These are phyloP conservation scores for Tinamus major DNA, from an alignment of 2,797 vertebrate species.

Conservation along the genomic window DNA sequence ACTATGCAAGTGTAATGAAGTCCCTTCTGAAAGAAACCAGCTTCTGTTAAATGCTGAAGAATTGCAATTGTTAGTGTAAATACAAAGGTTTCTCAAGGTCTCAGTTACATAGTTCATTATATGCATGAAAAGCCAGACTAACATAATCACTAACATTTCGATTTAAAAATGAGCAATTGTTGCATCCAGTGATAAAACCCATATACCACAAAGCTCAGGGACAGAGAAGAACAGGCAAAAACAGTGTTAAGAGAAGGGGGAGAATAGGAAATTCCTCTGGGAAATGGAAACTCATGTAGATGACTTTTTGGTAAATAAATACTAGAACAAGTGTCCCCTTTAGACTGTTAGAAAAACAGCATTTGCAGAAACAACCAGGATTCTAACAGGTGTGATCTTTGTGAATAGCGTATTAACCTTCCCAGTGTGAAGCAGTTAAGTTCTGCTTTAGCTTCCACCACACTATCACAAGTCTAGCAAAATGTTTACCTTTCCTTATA, in stretches of 20 bases:
- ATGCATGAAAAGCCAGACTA: rapidly evolving
- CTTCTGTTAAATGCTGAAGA: not conserved
- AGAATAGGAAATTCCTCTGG: not conserved
- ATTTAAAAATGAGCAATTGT: not conserved
- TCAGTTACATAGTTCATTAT: not conserved
- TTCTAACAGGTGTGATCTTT: not conserved
- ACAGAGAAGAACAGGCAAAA: not conserved
- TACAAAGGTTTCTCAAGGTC: not conserved
- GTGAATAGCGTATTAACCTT: not conserved
- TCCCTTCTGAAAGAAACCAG: not conserved
- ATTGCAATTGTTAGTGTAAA: not conserved
- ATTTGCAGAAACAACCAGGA: not conserved
- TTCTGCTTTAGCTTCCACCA: not conserved
- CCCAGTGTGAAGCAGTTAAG: not conserved
- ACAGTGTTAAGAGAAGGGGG: not conserved
- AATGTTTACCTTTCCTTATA: not conserved
- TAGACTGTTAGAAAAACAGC: not conserved
- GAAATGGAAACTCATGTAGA: rapidly evolving
- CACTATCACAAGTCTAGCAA: not conserved
- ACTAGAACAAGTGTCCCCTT: not conserved
- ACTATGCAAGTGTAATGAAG: not conserved
- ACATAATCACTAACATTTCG: not conserved
- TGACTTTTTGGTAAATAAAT: not conserved
- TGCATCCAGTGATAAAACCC: not conserved
- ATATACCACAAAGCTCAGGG: not conserved